Evolutionary conservation across 2,888 invertebrate genomes (phyloP).

Genomic region (Phaedon cochleariae): DNA sequence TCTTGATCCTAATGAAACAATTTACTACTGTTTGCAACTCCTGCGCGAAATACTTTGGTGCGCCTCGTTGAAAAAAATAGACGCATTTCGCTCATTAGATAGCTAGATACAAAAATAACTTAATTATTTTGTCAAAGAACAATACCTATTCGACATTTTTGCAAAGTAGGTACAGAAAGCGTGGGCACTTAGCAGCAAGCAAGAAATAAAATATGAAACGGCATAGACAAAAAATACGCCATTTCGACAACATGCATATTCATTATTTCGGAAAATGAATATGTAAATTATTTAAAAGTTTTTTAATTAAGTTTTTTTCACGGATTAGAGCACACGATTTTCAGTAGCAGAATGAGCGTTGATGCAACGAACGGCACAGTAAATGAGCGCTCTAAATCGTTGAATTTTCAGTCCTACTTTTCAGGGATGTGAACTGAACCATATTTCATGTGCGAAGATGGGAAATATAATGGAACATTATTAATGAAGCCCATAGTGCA

Average conservation of each 20-base stretch:
- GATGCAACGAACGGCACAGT: neutral
- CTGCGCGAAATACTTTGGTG: too few species aligned
- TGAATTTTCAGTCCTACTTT: neutral
- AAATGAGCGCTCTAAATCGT: neutral
- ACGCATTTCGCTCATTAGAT: too few species aligned
- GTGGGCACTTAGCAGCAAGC: too few species aligned
- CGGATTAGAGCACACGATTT: neutral
- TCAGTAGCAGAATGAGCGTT: neutral
- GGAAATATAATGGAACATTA: neutral
- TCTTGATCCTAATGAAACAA: too few species aligned
- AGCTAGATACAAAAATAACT: too few species aligned
- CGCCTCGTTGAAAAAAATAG: too few species aligned
- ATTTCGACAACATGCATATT: conserved; percentile 12
- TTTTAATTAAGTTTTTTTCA: conserved; percentile 11
- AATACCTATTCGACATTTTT: too few species aligned
- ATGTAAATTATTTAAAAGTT: conserved; percentile 19
- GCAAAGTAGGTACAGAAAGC: too few species aligned
- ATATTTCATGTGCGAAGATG: neutral
- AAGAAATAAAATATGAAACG: neutral
- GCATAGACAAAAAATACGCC: neutral
- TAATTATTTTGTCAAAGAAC: too few species aligned
- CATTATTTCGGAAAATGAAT: conserved; percentile 12
- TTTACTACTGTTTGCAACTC: too few species aligned
- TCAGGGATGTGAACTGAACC: neutral
- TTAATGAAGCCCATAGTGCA: neutral